Conservation (phyloP, 2,797 vertebrate genomes). For the Lagodon rhomboides region DNA sequence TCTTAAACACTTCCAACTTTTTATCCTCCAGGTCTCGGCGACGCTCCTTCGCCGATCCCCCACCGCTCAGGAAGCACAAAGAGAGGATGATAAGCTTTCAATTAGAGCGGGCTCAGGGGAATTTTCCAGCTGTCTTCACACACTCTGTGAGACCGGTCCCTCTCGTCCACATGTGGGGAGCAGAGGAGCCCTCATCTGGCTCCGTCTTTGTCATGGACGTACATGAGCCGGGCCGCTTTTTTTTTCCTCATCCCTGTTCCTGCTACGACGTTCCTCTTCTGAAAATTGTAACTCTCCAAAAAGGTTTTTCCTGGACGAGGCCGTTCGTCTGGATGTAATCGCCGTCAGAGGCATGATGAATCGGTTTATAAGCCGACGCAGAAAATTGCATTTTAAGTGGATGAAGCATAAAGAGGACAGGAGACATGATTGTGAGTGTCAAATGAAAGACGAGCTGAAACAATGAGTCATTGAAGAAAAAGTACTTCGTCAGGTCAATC, state of each 20-base stretch:
- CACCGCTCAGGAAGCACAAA: slow-evolving; percentile 79
- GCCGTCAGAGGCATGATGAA: slow-evolving; percentile 62
- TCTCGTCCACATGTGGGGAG: slow-evolving; percentile 79
- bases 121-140: slow-evolving; percentile 85
- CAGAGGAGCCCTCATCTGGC: slow-evolving; percentile 78
- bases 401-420: slow-evolving; percentile 48
- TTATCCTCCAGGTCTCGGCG: slow-evolving; percentile 64
- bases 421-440: slow-evolving; percentile 25
- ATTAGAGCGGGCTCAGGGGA: slow-evolving; percentile 82
- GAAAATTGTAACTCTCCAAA: slow-evolving; percentile 59
- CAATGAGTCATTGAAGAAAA: slow-evolving; percentile 47
- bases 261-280: slow-evolving; percentile 53
- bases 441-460: slow-evolving; percentile 38
- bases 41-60: slow-evolving; percentile 48
- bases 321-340: slow-evolving; percentile 71
- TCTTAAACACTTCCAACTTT: slow-evolving; percentile 53
- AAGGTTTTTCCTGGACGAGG: slow-evolving; percentile 40
- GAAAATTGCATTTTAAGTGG: slow-evolving; percentile 62
- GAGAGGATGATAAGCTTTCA: slow-evolving; percentile 86
- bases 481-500: slow-evolving; percentile 17
- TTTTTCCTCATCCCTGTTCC: slow-evolving; percentile 55
- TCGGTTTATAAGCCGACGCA: slow-evolving; percentile 46
- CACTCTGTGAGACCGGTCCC: slow-evolving; percentile 70
- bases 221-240: slow-evolving; percentile 51
- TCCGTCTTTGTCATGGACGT: slow-evolving; percentile 66